Percentiles rank a stretch among this genome's conserved stretches.
phyloP scores from a whole-genome alignment of 1,140 invertebrate genomes.

The Lepidurus packardi region DNA sequence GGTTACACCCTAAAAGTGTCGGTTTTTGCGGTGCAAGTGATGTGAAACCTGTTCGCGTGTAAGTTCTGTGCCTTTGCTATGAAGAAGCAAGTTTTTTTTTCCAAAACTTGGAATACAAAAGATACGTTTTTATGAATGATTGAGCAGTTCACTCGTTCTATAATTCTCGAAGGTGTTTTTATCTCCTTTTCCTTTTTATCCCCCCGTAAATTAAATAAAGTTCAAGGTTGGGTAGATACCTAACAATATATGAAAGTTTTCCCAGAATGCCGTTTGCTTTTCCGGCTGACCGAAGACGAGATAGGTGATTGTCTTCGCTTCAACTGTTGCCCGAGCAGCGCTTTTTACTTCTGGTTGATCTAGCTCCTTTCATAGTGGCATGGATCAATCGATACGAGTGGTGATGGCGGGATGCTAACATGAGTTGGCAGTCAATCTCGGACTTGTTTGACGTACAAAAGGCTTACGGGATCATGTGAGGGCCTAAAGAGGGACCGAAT shows the following conservation, averaged over 20 bases:
- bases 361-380: neutral
- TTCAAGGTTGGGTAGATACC: no score
- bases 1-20: neutral
- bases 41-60: neutral
- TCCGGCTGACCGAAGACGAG: no score
- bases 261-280: no score
- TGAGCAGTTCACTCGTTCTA: no score
- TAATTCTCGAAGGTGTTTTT: no score
- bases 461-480: conserved; percentile 2
- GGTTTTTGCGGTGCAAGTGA: neutral
- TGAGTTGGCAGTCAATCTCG: conserved; percentile 8
- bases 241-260: no score
- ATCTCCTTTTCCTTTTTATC: no score
- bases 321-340: neutral
- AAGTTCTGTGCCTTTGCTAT: neutral
- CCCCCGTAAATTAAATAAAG: no score
- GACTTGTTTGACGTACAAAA: neutral
- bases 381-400: conserved; percentile 13
- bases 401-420: neutral
- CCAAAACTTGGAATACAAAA: no score
- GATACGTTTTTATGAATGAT: no score
- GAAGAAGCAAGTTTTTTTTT: neutral
- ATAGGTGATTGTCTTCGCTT: neutral
- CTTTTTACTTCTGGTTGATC: neutral
- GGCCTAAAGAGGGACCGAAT: neutral